A percentile compares a stretch with the other conserved stretches of the same genome.
Conservation (phyloP, 2,113 vertebrate species). For the Menura novaehollandiae region DNA sequence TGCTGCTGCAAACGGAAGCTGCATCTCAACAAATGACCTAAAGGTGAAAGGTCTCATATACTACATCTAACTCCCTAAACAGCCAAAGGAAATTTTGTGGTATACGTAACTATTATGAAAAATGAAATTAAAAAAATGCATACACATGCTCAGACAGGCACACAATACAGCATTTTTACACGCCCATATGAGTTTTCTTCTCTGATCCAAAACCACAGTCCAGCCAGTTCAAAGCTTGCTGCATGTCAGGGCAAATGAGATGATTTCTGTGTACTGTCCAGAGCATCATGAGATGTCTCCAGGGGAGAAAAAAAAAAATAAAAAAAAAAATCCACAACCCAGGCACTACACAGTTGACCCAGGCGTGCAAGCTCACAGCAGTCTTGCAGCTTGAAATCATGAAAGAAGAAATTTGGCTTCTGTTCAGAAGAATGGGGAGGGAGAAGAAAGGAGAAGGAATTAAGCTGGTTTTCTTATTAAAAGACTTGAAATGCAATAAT, state of each 20-base stretch:
- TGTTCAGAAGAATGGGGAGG: background rate
- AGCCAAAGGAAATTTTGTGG: background rate
- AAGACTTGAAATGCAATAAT: background rate
- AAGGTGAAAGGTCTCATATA: background rate
- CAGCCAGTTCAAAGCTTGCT: background rate
- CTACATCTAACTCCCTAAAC: background rate
- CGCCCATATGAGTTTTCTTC: accelerated
- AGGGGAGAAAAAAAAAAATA: background rate
- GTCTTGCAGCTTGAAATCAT: background rate
- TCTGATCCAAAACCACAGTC: background rate
- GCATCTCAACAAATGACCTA: background rate
- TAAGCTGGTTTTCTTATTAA: background rate
- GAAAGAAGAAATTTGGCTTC: background rate
- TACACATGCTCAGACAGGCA: background rate
- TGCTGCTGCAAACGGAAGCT: background rate
- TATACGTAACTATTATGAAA: background rate
- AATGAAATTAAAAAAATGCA: background rate
- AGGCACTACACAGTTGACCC: background rate
- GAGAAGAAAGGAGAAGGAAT: background rate
- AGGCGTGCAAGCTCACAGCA: background rate
- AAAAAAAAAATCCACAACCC: background rate
- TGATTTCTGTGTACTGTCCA: background rate
- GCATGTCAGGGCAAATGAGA: background rate
- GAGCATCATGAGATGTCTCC: background rate
- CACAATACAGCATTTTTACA: background rate